Evolutionary conservation across 1,140 invertebrate genomes (phyloP), one percentile per base, ranked within the genome.

Genomic region (Oscheius sp.): DNA sequence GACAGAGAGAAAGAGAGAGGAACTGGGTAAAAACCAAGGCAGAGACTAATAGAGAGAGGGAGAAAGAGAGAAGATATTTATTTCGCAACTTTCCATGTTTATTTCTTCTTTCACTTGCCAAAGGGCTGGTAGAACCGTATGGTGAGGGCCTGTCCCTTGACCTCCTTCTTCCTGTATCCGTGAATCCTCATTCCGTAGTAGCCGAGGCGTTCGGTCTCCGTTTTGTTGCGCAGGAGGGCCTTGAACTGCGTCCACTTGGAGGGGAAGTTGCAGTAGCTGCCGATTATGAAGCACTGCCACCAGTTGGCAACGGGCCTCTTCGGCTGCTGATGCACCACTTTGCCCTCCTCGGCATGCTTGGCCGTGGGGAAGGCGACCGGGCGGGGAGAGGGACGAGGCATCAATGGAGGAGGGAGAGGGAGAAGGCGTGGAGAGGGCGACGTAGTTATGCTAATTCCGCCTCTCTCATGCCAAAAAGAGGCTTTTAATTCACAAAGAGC

Each of bases 101-200:
- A n/a, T 65, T 66, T 45, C 32, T 4, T 69, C 61, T 70, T 70
- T 70, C 38, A 68, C 29, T 7, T 32, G 68, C 7, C 29, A 68
- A 34, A 70, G 67, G n/a, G 68, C 32, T 7, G 32, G 28, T n/a
- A 68, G 49, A 67, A 18, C 67, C 3, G 68, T 68, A 4, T 29
- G 61, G 10, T 45, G n/a, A 45, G 42, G n/a, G 42, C 13, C 13
- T 13, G 42, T 20, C 20, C 13, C 42, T 13, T 45, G 42, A 45
- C 13, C 42, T 45, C 20, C 13, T 13, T 20, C 13, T 13, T 45
- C 42, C 13, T 20, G n/a, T 20, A 13, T 13, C 13, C 42, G 42
- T 45, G 42, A n/a, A 45, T 26, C 28, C 13, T 46, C 59, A 10
- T 29, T 31, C 3, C 34, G 32, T n/a, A 10, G 7, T 38, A 61